Percentiles rank a stretch among this genome's conserved stretches.
These are phyloP conservation scores for Drosophila subobscura DNA, from an alignment of 1,140 invertebrate genomes.

Conservation along the genomic window DNA sequence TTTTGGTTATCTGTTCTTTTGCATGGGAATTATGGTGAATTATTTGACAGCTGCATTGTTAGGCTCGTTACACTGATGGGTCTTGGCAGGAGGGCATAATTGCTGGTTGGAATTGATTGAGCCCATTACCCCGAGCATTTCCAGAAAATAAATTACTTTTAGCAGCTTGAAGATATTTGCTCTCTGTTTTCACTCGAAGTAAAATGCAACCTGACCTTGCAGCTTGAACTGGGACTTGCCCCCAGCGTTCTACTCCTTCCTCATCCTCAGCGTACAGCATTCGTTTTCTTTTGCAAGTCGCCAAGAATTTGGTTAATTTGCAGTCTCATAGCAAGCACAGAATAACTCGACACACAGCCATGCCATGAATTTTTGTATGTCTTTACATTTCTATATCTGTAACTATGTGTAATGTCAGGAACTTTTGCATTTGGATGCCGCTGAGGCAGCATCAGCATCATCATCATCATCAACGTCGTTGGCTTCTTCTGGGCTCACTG, in stretches of 20 bases:
- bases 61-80: conserved; percentile 17
- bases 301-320: conserved; percentile 49
- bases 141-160: too few species aligned
- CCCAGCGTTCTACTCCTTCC: conserved; percentile 23
- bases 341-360: conserved; percentile 33
- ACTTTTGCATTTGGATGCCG: background rate
- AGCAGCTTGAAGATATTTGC: background rate
- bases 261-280: background rate
- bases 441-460: too few species aligned
- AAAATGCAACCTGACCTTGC: too few species aligned
- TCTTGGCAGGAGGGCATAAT: conserved; percentile 18
- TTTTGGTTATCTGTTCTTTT: conserved; percentile 27
- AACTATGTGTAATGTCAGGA: conserved; percentile 33
- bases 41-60: conserved; percentile 41
- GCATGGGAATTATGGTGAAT: conserved; percentile 67
- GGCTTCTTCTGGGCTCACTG: conserved; percentile 53
- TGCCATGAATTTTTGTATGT: conserved; percentile 53
- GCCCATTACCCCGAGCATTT: conserved; percentile 2
- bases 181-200: conserved; percentile 1
- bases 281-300: conserved; percentile 15
- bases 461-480: background rate
- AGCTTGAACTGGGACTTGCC: too few species aligned
- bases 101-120: conserved; percentile 36
- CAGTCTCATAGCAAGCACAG: conserved; percentile 34
- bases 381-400: conserved; percentile 49